These are phyloP conservation scores for Chironomus riparius DNA, from an alignment of 2,888 invertebrate genomes.

Conservation along the genomic window DNA sequence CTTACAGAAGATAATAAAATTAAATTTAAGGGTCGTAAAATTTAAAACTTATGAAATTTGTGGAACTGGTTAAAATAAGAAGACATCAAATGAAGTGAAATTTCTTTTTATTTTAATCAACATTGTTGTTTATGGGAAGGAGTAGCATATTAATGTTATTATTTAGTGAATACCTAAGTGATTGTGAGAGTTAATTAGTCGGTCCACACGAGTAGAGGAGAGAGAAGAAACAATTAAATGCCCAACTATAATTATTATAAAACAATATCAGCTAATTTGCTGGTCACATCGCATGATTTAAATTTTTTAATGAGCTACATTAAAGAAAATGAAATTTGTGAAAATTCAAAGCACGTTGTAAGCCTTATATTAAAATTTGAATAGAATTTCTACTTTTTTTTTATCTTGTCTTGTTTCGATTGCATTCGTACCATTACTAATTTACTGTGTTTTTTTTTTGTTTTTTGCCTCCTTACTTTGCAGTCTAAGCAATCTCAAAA, in stretches of 20 bases:
- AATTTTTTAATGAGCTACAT: conserved; percentile 32
- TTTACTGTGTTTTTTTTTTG: background rate
- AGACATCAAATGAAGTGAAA: background rate
- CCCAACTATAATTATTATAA: conserved; percentile 24
- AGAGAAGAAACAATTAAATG: conserved; percentile 4
- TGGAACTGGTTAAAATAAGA: background rate
- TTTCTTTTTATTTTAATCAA: background rate
- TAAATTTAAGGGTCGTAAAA: background rate
- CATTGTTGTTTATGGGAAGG: background rate
- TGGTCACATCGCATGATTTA: conserved; percentile 30
- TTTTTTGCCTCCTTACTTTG: conserved; percentile 33
- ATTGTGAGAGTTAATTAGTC: too few species aligned
- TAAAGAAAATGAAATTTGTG: conserved; percentile 31
- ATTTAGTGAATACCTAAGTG: too few species aligned
- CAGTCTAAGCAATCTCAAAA: conserved; percentile 41
- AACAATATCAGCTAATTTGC: conserved; percentile 28
- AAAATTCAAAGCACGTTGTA: conserved; percentile 29
- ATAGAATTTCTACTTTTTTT: background rate
- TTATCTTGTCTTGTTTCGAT: background rate
- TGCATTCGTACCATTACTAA: background rate
- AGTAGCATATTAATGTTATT: too few species aligned
- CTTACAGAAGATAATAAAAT: background rate
- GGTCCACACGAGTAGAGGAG: background rate
- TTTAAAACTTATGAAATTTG: background rate
- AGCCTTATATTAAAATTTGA: conserved; percentile 13